Percentiles rank a stretch among this genome's conserved stretches.
phyloP scores from a whole-genome alignment of 2,113 vertebrate genomes.

The Takifugu flavidus region DNA sequence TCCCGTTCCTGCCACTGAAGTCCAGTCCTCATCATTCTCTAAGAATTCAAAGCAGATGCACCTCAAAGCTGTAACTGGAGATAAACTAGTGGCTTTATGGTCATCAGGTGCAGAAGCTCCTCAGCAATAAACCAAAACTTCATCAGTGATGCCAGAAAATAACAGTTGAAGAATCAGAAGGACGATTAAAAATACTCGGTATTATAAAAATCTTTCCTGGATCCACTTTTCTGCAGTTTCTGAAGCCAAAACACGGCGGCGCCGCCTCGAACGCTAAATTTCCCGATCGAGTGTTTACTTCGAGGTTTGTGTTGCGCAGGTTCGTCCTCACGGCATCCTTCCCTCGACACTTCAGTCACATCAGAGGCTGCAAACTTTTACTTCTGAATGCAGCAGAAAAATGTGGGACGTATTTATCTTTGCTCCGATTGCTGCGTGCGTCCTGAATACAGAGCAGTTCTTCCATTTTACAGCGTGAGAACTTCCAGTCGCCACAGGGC shows the following conservation, averaged over 20 bases:
- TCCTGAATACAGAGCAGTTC: slow-evolving; percentile 56
- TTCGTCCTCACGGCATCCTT: slow-evolving; percentile 10
- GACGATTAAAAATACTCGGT: slow-evolving; percentile 15
- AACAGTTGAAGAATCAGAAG: not conserved
- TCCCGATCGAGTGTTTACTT: slow-evolving; percentile 34
- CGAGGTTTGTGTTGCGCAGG: slow-evolving; percentile 13
- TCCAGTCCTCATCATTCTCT: no score
- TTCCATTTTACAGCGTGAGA: slow-evolving; percentile 39
- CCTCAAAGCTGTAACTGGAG: no score
- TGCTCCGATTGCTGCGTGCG: slow-evolving; percentile 52
- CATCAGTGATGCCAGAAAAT: slow-evolving; percentile 8
- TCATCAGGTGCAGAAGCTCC: no score
- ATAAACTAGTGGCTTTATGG: no score
- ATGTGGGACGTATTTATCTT: slow-evolving; percentile 73
- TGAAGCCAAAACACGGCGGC: not conserved
- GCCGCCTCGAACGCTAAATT: slow-evolving; percentile 20
- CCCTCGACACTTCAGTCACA: slow-evolving; percentile 28
- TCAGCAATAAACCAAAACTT: slow-evolving; percentile 3
- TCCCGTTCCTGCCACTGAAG: no score
- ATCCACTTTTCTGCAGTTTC: slow-evolving; percentile 2
- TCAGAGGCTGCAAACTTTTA: slow-evolving; percentile 56
- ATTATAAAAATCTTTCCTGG: not conserved
- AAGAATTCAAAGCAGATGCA: no score
- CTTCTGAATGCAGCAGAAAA: slow-evolving; percentile 54
- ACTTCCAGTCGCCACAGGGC: slow-evolving; percentile 21